Evolutionary conservation across 2,888 invertebrate genomes (phyloP).

Genomic region (Chloromyia formosa): DNA sequence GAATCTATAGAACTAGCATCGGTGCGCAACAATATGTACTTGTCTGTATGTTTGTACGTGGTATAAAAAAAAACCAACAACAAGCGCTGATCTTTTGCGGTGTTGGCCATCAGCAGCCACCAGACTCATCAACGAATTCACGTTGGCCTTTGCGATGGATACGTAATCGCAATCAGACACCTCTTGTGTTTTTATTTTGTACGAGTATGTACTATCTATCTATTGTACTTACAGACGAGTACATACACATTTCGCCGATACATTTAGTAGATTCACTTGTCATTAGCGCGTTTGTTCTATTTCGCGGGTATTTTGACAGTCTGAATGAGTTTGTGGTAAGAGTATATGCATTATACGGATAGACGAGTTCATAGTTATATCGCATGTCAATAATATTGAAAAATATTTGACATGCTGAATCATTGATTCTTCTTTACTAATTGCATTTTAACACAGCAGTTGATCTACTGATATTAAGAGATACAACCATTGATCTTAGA

Average conservation of each 20-base stretch:
- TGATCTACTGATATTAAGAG: too few relatives aligned
- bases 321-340: too few relatives aligned
- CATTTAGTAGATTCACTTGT: conserved; percentile 5
- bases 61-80: conserved; percentile 2
- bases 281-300: conserved; percentile 21
- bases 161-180: conserved; percentile 22
- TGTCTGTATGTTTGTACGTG: neutral
- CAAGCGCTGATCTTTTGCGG: conserved; percentile 8
- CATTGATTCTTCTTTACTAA: too few relatives aligned
- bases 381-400: too few relatives aligned
- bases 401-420: too few relatives aligned
- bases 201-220: too few relatives aligned
- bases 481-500: too few relatives aligned
- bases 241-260: neutral
- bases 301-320: neutral
- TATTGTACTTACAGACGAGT: neutral
- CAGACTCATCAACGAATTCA: neutral
- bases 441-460: too few relatives aligned
- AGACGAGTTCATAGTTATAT: too few relatives aligned
- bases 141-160: conserved; percentile 3
- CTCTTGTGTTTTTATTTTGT: conserved; percentile 24
- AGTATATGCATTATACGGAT: too few relatives aligned
- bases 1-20: too few relatives aligned
- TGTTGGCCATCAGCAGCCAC: neutral
- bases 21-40: too few relatives aligned